Percentiles rank a stretch among this genome's conserved stretches.
These are phyloP conservation scores for human (Homo sapiens) DNA, from an alignment of 2,113 vertebrate genomes.

Conservation along the genomic window DNA sequence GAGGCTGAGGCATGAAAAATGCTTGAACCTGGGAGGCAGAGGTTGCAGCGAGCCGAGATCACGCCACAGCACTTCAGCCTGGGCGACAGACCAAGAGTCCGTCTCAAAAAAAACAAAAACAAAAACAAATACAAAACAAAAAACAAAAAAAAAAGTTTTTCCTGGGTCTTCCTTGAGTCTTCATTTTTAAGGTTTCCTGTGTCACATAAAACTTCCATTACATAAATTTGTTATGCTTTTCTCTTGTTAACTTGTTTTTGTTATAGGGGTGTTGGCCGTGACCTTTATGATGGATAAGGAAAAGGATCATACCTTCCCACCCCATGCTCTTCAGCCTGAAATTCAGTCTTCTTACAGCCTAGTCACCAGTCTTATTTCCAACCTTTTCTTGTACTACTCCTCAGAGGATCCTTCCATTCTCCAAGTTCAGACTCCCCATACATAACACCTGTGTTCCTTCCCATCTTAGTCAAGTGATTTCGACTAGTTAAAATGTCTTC, in stretches of 20 bases:
- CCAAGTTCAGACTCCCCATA: background rate
- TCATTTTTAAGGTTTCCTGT: background rate
- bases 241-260: background rate
- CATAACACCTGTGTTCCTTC: background rate
- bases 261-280: background rate
- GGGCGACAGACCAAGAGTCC: too few species aligned
- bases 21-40: too few species aligned
- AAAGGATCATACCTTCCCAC: background rate
- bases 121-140: too few species aligned
- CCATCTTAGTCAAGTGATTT: background rate
- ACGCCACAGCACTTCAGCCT: too few species aligned
- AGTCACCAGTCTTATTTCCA: background rate
- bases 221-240: background rate
- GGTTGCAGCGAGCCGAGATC: too few species aligned
- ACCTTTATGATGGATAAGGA: background rate
- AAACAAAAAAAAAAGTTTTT: background rate
- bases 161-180: background rate
- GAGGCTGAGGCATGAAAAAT: too few species aligned
- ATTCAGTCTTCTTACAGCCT: background rate
- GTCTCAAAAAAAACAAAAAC: too few species aligned
- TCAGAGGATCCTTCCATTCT: background rate
- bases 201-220: background rate
- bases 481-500: background rate
- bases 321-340: background rate
- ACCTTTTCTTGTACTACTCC: background rate